Conservation (phyloP, 2,113 vertebrate species). For the Leptosomus discolor region DNA sequence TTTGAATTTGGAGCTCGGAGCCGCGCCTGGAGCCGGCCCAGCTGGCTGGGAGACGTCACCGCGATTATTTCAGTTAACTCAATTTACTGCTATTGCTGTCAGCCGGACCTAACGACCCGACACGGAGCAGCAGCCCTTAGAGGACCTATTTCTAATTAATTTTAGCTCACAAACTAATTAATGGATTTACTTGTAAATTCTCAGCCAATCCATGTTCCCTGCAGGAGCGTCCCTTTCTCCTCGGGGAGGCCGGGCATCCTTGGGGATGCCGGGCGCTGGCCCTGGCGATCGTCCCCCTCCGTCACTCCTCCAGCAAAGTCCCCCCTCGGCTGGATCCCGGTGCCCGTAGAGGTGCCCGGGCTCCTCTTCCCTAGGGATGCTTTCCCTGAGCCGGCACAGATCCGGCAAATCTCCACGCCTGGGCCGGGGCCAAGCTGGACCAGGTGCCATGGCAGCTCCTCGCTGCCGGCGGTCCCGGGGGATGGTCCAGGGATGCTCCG, state of each 20-base stretch:
- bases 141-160: not conserved
- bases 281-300: fast-evolving
- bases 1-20: not conserved
- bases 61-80: not conserved
- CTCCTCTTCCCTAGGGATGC: not conserved
- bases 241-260: fast-evolving
- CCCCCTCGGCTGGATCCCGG: not conserved
- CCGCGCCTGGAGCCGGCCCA: not conserved
- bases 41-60: not conserved
- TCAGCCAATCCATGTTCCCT: not conserved
- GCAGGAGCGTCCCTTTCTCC: not conserved
- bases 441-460: not conserved
- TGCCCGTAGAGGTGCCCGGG: fast-evolving
- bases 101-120: not conserved
- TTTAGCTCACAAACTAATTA: not conserved
- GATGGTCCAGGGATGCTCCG: not conserved
- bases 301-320: not conserved
- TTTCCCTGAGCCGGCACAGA: not conserved
- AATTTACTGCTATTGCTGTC: not conserved
- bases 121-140: not conserved
- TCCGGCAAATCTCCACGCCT: not conserved
- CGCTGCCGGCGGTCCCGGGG: not conserved
- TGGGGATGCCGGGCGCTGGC: not conserved
- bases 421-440: not conserved
- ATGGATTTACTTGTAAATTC: not conserved